Base-by-base conservation (phyloP, 2,113 vertebrate species). In the Zosterops pallidus region DNA sequence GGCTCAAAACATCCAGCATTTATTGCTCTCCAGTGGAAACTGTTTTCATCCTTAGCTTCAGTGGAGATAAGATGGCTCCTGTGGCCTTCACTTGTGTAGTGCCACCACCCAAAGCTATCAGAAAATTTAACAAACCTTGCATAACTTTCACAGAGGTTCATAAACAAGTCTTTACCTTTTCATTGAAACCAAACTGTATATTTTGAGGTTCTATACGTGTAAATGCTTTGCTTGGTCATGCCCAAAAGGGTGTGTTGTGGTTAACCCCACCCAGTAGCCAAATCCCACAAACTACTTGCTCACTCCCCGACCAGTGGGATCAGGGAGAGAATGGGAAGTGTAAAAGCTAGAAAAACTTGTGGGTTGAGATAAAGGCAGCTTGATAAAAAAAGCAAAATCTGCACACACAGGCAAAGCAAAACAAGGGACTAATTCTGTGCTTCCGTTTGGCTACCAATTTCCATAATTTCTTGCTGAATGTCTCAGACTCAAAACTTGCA, bases 271-370 rank as follows among this genome's bases (percentile, higher is more conserved):
- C 15, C 33, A 52, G 19, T 39, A 75, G 70, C 33, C 23, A 75
- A 21, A 18, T 16, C 16, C 33, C 39, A 12, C 0, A 2, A 44
- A 19, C 14, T 0, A 0, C 17, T 35, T 5, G 4, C 33, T 75
- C 39, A 52, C 12, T 6, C 12, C 9, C 7, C 18, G 25, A 24
- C 23, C 33, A n/a, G 28, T 2, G 1, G 44, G 14, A 65, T 3
- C 1, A 2, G 46, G n/a, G n/a, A 53, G 20, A 53, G 20, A 47
- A 82, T n/a, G 9, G 20, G 15, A 22, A 75, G 2, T 15, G 24
- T 11, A 29, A 60, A 11, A 68, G 16, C 11, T 44, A 18, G 11
- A 52, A 75, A 82, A 39, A 18, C 23, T 28, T 64, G 31, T 11
- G 19, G 7, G 16, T 46, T 74, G 46, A 50, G 44, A 46, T 46